Base-by-base conservation (phyloP, 2,888 invertebrate genomes). In the Yponomeuta plumbellus region DNA sequence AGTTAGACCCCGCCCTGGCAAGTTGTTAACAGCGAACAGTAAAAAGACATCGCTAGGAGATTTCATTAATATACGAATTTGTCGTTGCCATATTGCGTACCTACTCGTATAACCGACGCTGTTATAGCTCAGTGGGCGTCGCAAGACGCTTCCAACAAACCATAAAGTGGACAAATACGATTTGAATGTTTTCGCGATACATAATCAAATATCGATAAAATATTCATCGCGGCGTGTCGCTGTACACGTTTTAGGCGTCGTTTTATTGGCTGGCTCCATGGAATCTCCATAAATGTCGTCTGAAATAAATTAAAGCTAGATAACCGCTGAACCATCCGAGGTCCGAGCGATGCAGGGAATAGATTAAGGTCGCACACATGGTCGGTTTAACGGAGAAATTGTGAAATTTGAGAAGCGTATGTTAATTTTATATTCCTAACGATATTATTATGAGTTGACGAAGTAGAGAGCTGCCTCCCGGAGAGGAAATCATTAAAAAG, bases 221-320 rank as follows among this genome's bases (percentile, higher is more conserved):
- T 76, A 76, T 76, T 71, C 71, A 70, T 73, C 69, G 66, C 69
- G 70, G 65, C 73, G 77, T 75, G 78, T 78, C 73, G 72, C 73
- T 72, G 76, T 76, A 80, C 77, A 73, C 75, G 75, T 80, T 82
- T 80, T 75, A 76, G 78, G 79, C 78, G 80, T 77, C 74, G 73
- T 68, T 70, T 84, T 84, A 85, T 84, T 82, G 80, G 79, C 72
- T 77, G 75, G 74, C 72, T 80, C 78, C 76, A 80, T 83, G 81
- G 81, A 80, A 82, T 81, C 76, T 77, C 80, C 80, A 88, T 88
- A 84, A 88, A 86, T 82, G 86, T 85, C 88, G 84, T 80, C 72
- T 75, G 71, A 81, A 81, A 86, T 87, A 85, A 86, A 86, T 86
- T 77, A 52, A 84, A 74, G 70, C 66, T 39, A 66, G 61, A 61